These are phyloP conservation scores for Microplitis demolitor DNA, from an alignment of 1,140 invertebrate species.

Conservation along the genomic window DNA sequence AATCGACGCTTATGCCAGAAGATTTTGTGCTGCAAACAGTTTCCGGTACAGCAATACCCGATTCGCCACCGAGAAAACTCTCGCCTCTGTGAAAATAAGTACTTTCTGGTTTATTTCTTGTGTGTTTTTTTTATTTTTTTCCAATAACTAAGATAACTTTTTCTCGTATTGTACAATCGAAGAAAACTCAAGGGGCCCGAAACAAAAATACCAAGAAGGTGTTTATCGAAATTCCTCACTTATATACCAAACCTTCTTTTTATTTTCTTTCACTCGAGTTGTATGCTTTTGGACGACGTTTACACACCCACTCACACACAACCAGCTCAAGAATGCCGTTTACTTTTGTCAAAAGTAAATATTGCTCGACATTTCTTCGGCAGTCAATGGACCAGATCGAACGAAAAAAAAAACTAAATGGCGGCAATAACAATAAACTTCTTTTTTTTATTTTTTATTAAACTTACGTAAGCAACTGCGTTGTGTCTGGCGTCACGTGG, in stretches of 20 bases:
- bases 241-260: neutral
- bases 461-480: slow-evolving; percentile 89
- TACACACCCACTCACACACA: neutral
- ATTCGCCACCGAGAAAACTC: slow-evolving; percentile 80
- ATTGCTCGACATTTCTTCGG: neutral
- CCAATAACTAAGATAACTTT: too few species aligned
- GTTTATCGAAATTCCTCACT: slow-evolving; percentile 3
- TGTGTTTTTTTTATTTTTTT: too few species aligned
- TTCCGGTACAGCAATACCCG: slow-evolving; percentile 89
- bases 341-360: neutral
- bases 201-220: neutral
- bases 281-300: neutral
- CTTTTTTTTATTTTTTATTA: too few species aligned
- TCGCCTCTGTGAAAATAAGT: slow-evolving; percentile 71
- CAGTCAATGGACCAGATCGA: neutral
- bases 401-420: neutral
- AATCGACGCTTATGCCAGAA: slow-evolving; percentile 89
- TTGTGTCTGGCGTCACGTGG: slow-evolving; percentile 84
- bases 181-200: neutral
- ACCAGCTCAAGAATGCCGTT: neutral
- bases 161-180: neutral
- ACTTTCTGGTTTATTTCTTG: neutral
- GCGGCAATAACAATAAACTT: too few species aligned
- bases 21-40: slow-evolving; percentile 90
- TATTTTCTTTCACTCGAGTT: neutral